Evolutionary conservation across 2,113 vertebrate genomes (phyloP), one percentile per base, ranked within the genome.

Genomic region (Labeo catla): DNA sequence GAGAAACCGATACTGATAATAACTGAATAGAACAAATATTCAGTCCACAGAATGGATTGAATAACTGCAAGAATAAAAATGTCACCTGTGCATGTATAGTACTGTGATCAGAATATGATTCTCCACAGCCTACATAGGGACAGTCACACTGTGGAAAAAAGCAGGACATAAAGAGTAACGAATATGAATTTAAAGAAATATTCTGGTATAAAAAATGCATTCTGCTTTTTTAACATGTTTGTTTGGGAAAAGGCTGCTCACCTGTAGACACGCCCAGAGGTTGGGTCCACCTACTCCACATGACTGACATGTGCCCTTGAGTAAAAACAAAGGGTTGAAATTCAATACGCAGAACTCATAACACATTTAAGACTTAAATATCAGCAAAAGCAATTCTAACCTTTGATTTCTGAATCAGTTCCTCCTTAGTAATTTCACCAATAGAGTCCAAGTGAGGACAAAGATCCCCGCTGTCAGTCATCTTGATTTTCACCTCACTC

Each of bases 241-340:
- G 2, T 19, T 6, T 21, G 23, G 16, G 16, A 45, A 39, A 13
- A 23, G 52, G 54, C 77, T 78, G 28, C 86, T 93, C 94, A 99
- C 98, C 98, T 99, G 97, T 76, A 99, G 96, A 95, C 98, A 99
- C 84, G 98, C 98, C 98, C 98, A 99, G 47, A 99, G 95, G 92
- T 99, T 99, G 54, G 97, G 97, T 86, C 98, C 98, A 59, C 94
- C 94, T 3, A 96, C 97, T 65, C 97, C 97, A 88, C 98, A 99
- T 0, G 98, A 98, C 91, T 99, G 98, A 91, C 98, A 99, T 63
- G 96, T 96, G 54, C 98, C 98, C 98, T 99, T 89, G 5, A 91
- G 63, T 45, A n/a, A 57, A 79, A 81, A 6, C 6, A 73, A 49
- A 16, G 15, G 7, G 5, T 57, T 23, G 9, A 10, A 36, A 43